Evolutionary conservation across 2,113 vertebrate genomes (phyloP), one percentile per base, ranked within the genome.

Genomic region (Colinus virginianus): DNA sequence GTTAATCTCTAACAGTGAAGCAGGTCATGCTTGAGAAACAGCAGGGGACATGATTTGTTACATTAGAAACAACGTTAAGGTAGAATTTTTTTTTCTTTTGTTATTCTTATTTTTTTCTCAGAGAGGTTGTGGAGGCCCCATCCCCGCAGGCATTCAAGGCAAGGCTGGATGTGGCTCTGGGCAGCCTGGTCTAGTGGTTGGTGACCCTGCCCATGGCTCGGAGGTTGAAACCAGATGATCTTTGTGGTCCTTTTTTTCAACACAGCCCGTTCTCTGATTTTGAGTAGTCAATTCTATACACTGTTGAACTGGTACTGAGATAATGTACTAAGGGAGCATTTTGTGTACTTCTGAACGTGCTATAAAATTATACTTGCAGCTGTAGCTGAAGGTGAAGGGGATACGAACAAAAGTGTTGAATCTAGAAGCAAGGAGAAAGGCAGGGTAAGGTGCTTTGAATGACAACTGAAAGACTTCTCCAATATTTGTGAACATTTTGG

Each of bases 1-100:
- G 82, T 84, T 86, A 63, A 85, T 80, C 67, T 49, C 87, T 84
- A 91, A 68, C 53, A 40, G 74, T 85, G 58, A 64, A 75, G 82
- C 43, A 38, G 48, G 34, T 56, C 19, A 8, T 30, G 22, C 83
- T 68, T 92, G 40, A 84, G 71, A 80, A 89, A 36, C 32, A 68
- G 36, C 30, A 79, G 13, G 56, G 22, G 36, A 34, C 61, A 42
- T 7, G 13, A 68, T 34, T 91, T 83, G 63, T 19, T 63, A 61
- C 36, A 36, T 55, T 18, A 55, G 48, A 84, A 67, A 80, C 58
- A 82, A 87, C 6, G 21, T n/a, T n/a, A 55, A 11, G 55, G 18
- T 34, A 64, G 53, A 48, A 42, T n/a, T 91, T 53, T 28, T 40
- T 40, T 40, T 40, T 13, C 40, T 40, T 40, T 40, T 40, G 4